These are phyloP conservation scores for Julus scandinavius DNA, from an alignment of 2,888 invertebrate species.

Conservation along the genomic window DNA sequence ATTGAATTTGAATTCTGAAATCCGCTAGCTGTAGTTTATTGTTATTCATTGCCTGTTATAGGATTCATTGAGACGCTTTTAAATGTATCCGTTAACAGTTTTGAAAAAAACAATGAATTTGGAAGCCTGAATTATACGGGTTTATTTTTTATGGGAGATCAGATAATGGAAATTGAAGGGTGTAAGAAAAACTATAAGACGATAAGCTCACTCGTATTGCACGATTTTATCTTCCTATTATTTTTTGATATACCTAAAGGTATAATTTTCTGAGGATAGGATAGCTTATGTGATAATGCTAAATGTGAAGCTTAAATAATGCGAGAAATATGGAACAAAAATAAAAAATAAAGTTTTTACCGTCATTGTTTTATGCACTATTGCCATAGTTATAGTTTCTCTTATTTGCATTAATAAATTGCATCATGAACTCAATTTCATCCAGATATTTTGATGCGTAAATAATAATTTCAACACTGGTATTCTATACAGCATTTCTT, in stretches of 20 bases:
- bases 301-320: background rate
- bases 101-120: background rate
- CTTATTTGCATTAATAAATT: background rate
- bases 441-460: too few species aligned
- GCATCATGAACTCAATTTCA: background rate
- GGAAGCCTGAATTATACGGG: slow-evolving; percentile 38
- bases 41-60: slow-evolving; percentile 33
- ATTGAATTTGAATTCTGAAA: slow-evolving; percentile 36
- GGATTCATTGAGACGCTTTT: slow-evolving; percentile 38
- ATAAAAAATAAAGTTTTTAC: too few species aligned
- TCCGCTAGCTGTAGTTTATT: slow-evolving; percentile 15
- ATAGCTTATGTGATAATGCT: background rate
- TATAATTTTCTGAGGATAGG: background rate
- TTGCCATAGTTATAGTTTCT: background rate
- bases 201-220: background rate
- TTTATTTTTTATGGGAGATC: background rate
- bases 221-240: slow-evolving; percentile 3
- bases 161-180: slow-evolving; percentile 25
- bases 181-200: slow-evolving; percentile 19
- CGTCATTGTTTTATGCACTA: background rate
- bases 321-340: background rate
- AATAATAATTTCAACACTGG: too few species aligned
- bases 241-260: slow-evolving; percentile 9
- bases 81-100: background rate
- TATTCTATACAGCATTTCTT: too few species aligned